Base-by-base conservation (phyloP, 2,113 vertebrate species). In the Nothocercus julius region DNA sequence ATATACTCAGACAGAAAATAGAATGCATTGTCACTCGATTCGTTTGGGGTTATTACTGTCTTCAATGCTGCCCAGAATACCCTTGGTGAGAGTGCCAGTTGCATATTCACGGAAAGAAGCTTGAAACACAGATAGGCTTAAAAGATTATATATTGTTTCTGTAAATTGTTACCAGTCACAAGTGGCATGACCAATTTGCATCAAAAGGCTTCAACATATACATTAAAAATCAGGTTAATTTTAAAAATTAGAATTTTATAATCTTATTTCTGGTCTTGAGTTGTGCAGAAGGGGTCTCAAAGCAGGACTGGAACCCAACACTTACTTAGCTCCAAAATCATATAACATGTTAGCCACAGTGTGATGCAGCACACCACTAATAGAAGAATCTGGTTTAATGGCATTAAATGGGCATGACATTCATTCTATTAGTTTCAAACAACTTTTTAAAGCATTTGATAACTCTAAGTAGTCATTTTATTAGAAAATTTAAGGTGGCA, bases 281-380 rank as follows among this genome's bases (percentile, higher is more conserved):
- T 58, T 74, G 42, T 11, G 5, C 40, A 62, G 27, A 13, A 69
- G 2, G 3, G 30, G 12, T 85, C 30, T 80, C 3, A 1, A 3
- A 82, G 75, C 27, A 73, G 70, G 94, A 59, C 24, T 53, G 49
- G 89, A 93, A 78, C 28, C 2, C 5, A 24, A 45, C 9, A 30
- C 34, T 27, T 64, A 38, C 22, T 14, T 36, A 28, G 40, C 40
- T 42, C 38, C 24, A 40, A 67, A 44, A 44, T 67, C 28, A 67
- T 28, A 18, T 16, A 27, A 12, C 0, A 5, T 79, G 79, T 66
- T 36, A 64, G 47, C 25, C 73, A 79, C 56, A 87, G 54, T 66
- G 40, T 30, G 9, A 12, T 2, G 7, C 45, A n/a, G 82, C 9
- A 16, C 24, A 40, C 5, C 32, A 30, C 0, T 1, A 36, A 49